A percentile compares a stretch with the other conserved stretches of the same genome.
Conservation (phyloP, 2,888 invertebrate species). For the Eupithecia dodoneata region DNA sequence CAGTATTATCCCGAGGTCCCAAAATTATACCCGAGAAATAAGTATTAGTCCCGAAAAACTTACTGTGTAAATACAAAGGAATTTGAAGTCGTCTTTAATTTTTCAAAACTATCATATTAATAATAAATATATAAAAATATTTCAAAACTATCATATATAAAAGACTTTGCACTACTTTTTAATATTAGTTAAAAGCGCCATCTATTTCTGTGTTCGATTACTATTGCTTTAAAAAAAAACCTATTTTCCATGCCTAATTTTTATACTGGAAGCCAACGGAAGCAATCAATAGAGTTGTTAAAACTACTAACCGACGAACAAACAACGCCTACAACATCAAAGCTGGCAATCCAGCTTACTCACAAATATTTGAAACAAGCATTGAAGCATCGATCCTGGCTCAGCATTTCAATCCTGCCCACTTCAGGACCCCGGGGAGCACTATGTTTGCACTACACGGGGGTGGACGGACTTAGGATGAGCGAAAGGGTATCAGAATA, state of each 20-base stretch:
- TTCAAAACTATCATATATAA: too few species aligned
- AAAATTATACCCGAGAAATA: too few species aligned
- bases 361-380: constrained; percentile 36
- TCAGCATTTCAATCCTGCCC: constrained; percentile 37
- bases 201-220: too few species aligned
- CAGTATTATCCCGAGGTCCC: too few species aligned
- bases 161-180: too few species aligned
- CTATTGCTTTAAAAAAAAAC: too few species aligned
- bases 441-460: constrained; percentile 41
- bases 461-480: constrained; percentile 17
- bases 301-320: neutral
- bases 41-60: too few species aligned
- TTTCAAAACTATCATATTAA: too few species aligned
- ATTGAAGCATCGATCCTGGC: constrained; percentile 38
- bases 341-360: constrained; percentile 21
- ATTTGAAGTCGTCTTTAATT: too few species aligned
- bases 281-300: neutral
- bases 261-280: neutral
- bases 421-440: constrained; percentile 37
- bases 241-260: neutral
- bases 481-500: neutral
- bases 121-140: too few species aligned
- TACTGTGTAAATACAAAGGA: too few species aligned
- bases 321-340: constrained; percentile 5
- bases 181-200: too few species aligned